A percentile compares a stretch with the other conserved stretches of the same genome.
These are phyloP conservation scores for Dufourea novaeangliae DNA, from an alignment of 1,140 invertebrate species.

Conservation along the genomic window DNA sequence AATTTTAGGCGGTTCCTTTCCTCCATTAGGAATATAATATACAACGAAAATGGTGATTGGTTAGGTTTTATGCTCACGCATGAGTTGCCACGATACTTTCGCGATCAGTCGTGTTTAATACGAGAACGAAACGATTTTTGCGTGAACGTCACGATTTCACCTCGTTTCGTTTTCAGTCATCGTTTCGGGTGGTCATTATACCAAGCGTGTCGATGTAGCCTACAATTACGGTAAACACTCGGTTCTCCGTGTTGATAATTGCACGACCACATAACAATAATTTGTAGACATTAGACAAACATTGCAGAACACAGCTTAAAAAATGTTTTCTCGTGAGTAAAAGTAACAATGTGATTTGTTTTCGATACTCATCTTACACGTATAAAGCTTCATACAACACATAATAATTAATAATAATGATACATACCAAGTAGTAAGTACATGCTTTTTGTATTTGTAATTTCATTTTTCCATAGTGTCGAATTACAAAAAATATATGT, in stretches of 20 bases:
- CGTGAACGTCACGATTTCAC: neutral
- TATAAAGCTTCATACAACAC: no score
- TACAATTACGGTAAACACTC: constrained; percentile 24
- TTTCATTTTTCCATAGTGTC: no score
- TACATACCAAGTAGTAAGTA: no score
- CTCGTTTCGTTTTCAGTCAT: constrained; percentile 10
- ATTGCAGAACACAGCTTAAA: neutral
- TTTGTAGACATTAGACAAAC: constrained; percentile 32
- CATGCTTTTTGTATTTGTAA: no score
- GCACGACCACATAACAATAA: constrained; percentile 19
- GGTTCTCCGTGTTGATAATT: constrained; percentile 7
- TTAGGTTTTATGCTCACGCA: no score
- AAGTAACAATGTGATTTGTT: neutral
- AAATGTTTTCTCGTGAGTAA: constrained; percentile 1
- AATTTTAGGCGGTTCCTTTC: constrained; percentile 17
- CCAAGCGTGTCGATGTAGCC: constrained; percentile 5
- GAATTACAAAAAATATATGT: no score
- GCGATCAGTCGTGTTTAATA: no score
- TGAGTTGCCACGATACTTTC: no score
- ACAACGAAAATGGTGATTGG: no score
- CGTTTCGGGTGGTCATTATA: neutral
- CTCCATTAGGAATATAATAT: neutral
- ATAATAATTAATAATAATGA: no score
- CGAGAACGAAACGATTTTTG: neutral
- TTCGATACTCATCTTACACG: no score